Evolutionary conservation across 1,140 invertebrate species (phyloP), one percentile per base, ranked within the genome.

Genomic region (Atta texana): DNA sequence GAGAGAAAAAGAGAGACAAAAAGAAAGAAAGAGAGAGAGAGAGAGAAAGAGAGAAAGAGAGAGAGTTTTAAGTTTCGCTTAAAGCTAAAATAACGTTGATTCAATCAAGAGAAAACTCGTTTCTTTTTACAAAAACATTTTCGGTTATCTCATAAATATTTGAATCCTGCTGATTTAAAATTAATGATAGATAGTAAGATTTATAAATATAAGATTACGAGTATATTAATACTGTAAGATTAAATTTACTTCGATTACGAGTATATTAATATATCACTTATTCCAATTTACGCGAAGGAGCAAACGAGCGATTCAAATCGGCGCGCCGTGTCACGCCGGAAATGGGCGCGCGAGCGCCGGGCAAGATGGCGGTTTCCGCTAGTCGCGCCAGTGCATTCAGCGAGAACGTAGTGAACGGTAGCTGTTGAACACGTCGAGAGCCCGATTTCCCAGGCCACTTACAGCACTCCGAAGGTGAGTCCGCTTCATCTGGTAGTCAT

Each of bases 381-480:
- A 87, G 92, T 94, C 90, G 91, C 92, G 92, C 90, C 93, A 95
- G 94, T 94, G 94, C 94, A 94, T 92, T 94, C 93, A 93, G 94
- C 93, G 93, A 94, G 92, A 94, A 92, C 94, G 92, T 94, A 94
- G 94, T 94, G 92, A 90, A 95, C 94, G 93, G 93, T 91, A 94
- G 92, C 92, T 87, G 92, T 94, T 94, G 94, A 94, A 94, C 94
- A 93, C 92, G 89, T 92, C 91, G 92, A 94, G 94, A 92, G 93
- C 93, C 93, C 92, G 91, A 93, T 93, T 94, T 94, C 93, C 92
- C 91, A 94, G 93, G 92, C 93, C 93, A 92, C 90, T 94, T 92
- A 93, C 89, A 94, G 93, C 94, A 93, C 91, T 93, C 92, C 86
- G 92, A 92, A 94, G 94, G 94, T 95, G 92, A 94, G 94, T 94